Conservation (phyloP, 2,888 invertebrate species). For the Trichopria drosophilae region DNA sequence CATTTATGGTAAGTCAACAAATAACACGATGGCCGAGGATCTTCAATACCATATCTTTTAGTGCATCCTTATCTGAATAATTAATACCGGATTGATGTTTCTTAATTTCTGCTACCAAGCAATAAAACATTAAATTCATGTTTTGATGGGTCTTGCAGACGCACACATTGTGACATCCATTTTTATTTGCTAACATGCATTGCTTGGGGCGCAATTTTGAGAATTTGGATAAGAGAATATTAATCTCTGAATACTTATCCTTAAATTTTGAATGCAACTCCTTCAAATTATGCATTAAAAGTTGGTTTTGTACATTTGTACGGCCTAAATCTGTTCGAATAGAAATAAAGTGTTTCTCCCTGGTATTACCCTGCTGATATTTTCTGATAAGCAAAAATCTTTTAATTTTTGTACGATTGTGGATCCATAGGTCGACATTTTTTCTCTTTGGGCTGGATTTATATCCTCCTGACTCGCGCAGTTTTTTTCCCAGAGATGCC, state of each 20-base stretch:
- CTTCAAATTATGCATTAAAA: conserved; percentile 4
- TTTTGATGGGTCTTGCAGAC: no score
- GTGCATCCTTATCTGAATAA: not conserved
- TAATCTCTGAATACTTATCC: conserved; percentile 5
- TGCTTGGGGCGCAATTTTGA: conserved; percentile 4
- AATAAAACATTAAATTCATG: conserved; percentile 8
- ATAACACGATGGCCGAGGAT: conserved; percentile 5
- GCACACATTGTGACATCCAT: not conserved
- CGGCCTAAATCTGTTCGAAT: conserved; percentile 6
- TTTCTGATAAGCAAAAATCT: conserved; percentile 13
- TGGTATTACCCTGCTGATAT: conserved; percentile 16
- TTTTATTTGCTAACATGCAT: conserved; percentile 7
- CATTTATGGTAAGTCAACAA: conserved; percentile 8
- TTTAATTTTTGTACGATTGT: conserved; percentile 1
- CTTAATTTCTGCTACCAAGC: conserved; percentile 1
- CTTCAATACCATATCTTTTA: conserved; percentile 11
- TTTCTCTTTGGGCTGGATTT: not conserved
- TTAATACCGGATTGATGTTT: not conserved
- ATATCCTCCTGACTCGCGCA: conserved; percentile 8
- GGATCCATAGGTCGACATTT: not conserved
- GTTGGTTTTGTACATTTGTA: conserved; percentile 7
- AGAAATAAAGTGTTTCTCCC: conserved; percentile 18
- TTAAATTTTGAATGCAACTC: conserved; percentile 9
- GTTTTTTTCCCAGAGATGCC: conserved; percentile 12
- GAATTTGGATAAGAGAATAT: conserved; percentile 7